Evolutionary conservation across 2,888 invertebrate genomes (phyloP).

Genomic region (Cinara cedri): DNA sequence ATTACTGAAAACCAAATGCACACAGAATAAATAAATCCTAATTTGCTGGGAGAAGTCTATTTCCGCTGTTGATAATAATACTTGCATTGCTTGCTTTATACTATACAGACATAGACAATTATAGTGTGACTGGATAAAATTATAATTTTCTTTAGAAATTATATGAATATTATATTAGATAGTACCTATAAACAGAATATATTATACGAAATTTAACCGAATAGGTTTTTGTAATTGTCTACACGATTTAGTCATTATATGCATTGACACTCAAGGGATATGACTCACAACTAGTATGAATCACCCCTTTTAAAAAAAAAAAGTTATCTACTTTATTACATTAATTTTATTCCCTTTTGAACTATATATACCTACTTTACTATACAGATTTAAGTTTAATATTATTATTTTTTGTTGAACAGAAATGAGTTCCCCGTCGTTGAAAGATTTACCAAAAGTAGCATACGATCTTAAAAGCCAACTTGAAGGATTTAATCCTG

Average conservation of each 20-base stretch:
- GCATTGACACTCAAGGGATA: neutral
- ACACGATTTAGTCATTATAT: neutral
- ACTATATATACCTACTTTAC: neutral
- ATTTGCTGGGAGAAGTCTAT: slow-evolving; percentile 2
- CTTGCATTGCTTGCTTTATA: neutral
- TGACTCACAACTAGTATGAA: slow-evolving; percentile 32
- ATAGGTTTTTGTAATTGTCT: neutral
- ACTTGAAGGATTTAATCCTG: slow-evolving; percentile 87
- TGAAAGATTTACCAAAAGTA: slow-evolving; percentile 91
- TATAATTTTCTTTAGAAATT: neutral
- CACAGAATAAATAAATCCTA: slow-evolving; percentile 27
- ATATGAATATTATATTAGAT: neutral
- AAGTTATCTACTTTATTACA: slow-evolving; percentile 6
- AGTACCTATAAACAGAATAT: neutral
- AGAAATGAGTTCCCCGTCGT: slow-evolving; percentile 70
- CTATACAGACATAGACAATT: neutral
- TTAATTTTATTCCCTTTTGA: neutral
- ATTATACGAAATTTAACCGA: neutral
- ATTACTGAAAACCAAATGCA: slow-evolving; percentile 34
- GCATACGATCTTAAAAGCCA: slow-evolving; percentile 87
- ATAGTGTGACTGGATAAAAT: neutral
- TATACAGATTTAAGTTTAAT: slow-evolving; percentile 20
- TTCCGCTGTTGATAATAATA: slow-evolving; percentile 2
- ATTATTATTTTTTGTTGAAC: neutral
- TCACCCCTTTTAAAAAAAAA: slow-evolving; percentile 22